Evolutionary conservation across 2,113 vertebrate species (phyloP), one percentile per base, ranked within the genome.

Genomic region (Cephalopterus ornatus): DNA sequence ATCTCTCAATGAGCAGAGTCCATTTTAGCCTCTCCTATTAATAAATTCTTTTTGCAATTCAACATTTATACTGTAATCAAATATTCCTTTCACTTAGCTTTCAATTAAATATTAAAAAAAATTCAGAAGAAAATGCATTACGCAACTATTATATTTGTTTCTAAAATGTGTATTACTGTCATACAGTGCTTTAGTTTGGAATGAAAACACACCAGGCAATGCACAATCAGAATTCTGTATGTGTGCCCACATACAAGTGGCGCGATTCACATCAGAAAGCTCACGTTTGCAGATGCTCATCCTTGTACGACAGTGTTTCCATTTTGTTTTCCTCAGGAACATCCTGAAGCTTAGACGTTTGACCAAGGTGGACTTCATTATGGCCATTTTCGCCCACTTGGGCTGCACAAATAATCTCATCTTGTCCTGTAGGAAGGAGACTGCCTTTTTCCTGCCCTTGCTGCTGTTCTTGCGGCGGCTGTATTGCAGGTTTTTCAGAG

Each of bases 261-360:
- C 0, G 3, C 74, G 84, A 70, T 93, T 94, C 92, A 96, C 88
- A 93, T 61, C 71, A 93, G 78, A 88, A 88, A 91, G 97, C 98
- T 98, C 98, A 98, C 97, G 33, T 98, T 98, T 98, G 96, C 87
- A 95, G 96, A 44, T 75, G 96, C 26, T 93, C 89, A 93, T 97
- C 78, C 93, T 98, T 96, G 94, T 89, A 93, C 92, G 97, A 95
- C 53, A 97, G 72, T 30, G 76, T 13, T 74, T 93, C 66, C 32
- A 4, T 65, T 93, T 52, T 44, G 24, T 80, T 95, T 85, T 85
- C 94, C 77, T 87, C 70, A 56, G 71, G 35, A 78, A n/a, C 20
- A 42, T 94, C 89, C 76, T 94, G 91, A 84, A 90, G 70, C 46
- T 96, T 74, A 58, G 92, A 84, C 7, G 39, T 84, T 94, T 95